Conservation (phyloP, 2,888 invertebrate genomes). For the Oxyteleia sp. region DNA sequence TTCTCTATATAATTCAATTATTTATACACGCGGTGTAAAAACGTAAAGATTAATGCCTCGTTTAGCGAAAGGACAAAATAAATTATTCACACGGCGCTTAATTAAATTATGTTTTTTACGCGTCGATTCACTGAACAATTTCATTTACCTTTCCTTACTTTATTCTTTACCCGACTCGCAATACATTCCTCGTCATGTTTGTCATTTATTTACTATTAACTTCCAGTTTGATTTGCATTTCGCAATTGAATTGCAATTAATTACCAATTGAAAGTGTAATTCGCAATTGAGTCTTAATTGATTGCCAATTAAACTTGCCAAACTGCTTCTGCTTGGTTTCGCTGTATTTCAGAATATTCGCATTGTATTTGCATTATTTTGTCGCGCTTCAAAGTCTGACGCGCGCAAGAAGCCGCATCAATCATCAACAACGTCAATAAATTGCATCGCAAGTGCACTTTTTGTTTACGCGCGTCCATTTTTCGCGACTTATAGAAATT, state of each 20-base stretch:
- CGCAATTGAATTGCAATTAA: constrained; percentile 69
- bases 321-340: constrained; percentile 46
- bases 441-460: constrained; percentile 16
- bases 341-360: constrained; percentile 30
- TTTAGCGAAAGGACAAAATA: too few relatives aligned
- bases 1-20: too few relatives aligned
- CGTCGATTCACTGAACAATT: constrained; percentile 23
- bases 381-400: constrained; percentile 10
- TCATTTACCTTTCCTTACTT: constrained; percentile 28
- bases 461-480: constrained; percentile 11
- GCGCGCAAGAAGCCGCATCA: constrained; percentile 33
- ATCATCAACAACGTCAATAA: constrained; percentile 49
- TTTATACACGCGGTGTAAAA: too few relatives aligned
- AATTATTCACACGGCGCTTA: too few relatives aligned
- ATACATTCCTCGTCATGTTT: constrained; percentile 49
- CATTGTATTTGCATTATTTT: constrained; percentile 59
- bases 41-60: too few relatives aligned
- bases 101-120: constrained; percentile 55
- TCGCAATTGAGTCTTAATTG: constrained; percentile 68
- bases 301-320: constrained; percentile 63
- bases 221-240: constrained; percentile 60
- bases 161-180: constrained; percentile 26
- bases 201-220: constrained; percentile 63
- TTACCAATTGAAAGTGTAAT: constrained; percentile 61
- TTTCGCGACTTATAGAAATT: constrained; percentile 41